Evolutionary conservation across 2,113 vertebrate genomes (phyloP), one percentile per base, ranked within the genome.

Genomic region (Hylia prasina): DNA sequence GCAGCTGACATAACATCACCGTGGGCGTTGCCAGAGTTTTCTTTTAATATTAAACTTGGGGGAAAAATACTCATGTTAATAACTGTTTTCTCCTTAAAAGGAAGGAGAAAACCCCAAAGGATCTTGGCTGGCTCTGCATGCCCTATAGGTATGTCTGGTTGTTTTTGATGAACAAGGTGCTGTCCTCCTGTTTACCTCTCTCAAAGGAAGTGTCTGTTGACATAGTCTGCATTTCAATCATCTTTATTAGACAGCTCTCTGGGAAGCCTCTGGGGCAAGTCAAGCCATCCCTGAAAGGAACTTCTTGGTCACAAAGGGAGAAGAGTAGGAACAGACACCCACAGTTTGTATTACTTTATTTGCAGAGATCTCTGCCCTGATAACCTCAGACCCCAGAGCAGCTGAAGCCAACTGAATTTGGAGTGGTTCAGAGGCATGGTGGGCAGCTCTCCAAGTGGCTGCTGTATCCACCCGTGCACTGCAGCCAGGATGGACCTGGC

Each of bases 161-260:
- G 68, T 40, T 97, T 97, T 89, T 97, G 84, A 96, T 95, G 97
- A 96, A 96, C 27, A 91, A 97, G 86, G 82, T 90, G 90, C 93
- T 98, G 95, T 97, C 95, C 90, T 96, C 30, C 72, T 86, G 82
- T 94, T 97, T 96, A 94, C 93, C 91, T 96, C 89, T 95, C 94
- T 96, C 83, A 97, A 95, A 97, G 96, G 96, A 98, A 97, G 83
- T 87, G 47, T 96, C 92, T 97, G 95, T 97, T 97, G 92, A 97
- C 86, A 92, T 28, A 93, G 95, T 81, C 87, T 91, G 84, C 9
- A 15, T 97, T 97, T 97, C 97, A 97, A 56, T 97, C 93, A 84
- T 96, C 92, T 96, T 96, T 96, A 89, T 96, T 97, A 82, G 21
- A 92, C 81, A 94, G 89, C 0, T 24, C 82, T 82, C 93, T 96